Conservation (phyloP, 2,113 vertebrate species). For the Bubo bubo region DNA sequence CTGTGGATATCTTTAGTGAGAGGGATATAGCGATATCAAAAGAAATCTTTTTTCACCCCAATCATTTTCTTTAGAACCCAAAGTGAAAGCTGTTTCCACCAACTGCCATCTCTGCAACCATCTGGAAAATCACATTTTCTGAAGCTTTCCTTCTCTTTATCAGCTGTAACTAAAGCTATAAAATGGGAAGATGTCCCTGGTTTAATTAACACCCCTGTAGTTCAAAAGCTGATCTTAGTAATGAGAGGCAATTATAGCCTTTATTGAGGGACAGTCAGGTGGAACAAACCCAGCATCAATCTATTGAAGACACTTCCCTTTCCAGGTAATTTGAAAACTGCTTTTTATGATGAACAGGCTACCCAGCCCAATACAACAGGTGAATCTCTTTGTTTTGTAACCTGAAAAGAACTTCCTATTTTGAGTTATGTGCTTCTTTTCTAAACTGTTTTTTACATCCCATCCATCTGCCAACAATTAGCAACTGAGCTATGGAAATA, state of each 20-base stretch:
- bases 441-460: background rate
- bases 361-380: background rate
- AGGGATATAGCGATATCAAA: background rate
- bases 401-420: background rate
- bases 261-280: constrained; percentile 58
- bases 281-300: constrained; percentile 46
- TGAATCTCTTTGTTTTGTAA: background rate
- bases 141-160: constrained; percentile 46
- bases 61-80: constrained; percentile 5
- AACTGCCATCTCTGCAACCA: constrained; percentile 51
- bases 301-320: background rate
- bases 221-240: constrained; percentile 64
- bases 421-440: background rate
- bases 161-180: constrained; percentile 61
- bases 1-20: background rate
- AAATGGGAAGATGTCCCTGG: constrained; percentile 39
- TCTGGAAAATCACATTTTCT: constrained; percentile 66
- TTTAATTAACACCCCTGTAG: constrained; percentile 66
- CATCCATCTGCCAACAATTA: background rate
- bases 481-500: background rate
- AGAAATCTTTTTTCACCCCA: constrained; percentile 8
- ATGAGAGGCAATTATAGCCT: constrained; percentile 56
- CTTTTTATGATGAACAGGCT: constrained; percentile 11
- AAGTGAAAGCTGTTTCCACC: constrained; percentile 47
- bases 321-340: constrained; percentile 31